phyloP scores from a whole-genome alignment of 1,140 invertebrate species.

The Cyrtorhinus lividipennis region DNA sequence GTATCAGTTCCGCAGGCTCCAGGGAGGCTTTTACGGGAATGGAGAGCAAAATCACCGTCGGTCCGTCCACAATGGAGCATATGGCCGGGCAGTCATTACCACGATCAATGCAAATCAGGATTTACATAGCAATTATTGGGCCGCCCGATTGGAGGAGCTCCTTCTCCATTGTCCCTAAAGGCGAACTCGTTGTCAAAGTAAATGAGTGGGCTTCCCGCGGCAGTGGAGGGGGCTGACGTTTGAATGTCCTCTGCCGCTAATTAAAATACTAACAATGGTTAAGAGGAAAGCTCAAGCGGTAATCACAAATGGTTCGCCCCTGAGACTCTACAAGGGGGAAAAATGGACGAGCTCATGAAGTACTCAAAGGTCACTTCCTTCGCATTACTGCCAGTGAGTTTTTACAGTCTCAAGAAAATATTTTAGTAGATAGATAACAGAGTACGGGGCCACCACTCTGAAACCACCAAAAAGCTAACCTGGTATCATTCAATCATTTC shows the following conservation, averaged over 20 bases:
- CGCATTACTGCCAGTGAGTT: too few species aligned
- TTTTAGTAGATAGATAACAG: too few species aligned
- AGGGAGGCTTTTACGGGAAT: background rate
- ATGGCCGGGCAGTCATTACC: conserved; percentile 5
- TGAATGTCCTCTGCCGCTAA: background rate
- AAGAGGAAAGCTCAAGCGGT: background rate
- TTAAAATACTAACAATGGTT: conserved; percentile 8
- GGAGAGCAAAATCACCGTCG: background rate
- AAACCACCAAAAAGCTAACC: too few species aligned
- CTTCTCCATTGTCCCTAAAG: background rate
- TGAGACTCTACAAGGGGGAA: background rate
- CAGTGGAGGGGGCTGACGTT: background rate
- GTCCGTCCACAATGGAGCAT: conserved; percentile 2
- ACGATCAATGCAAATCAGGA: conserved; percentile 9
- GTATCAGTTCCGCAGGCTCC: background rate
- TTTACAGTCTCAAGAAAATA: too few species aligned
- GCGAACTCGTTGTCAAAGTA: conserved; percentile 9
- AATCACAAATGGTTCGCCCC: background rate
- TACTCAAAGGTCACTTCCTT: too few species aligned
- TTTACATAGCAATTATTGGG: conserved; percentile 8
- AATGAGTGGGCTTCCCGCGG: background rate
- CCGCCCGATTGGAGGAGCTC: background rate
- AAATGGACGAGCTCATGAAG: background rate
- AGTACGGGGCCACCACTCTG: too few species aligned
- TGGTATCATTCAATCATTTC: too few species aligned